phyloP scores from a whole-genome alignment of 2,113 vertebrate species.

The Erinaceus europaeus region DNA sequence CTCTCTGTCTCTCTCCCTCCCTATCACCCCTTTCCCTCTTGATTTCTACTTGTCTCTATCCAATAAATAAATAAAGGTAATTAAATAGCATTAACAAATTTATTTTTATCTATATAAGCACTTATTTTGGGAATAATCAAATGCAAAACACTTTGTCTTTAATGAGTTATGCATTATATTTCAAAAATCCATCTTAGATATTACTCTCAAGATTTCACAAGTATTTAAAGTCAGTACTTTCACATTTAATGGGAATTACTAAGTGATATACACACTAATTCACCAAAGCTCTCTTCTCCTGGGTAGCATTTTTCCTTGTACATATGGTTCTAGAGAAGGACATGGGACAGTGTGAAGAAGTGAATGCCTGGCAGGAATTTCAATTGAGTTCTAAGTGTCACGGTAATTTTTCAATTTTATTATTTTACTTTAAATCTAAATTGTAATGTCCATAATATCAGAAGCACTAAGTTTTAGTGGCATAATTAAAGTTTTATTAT shows the following conservation, averaged over 20 bases:
- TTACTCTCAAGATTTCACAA: neutral
- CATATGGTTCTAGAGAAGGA: neutral
- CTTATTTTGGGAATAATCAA: neutral
- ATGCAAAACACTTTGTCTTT: neutral
- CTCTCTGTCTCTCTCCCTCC: too few relatives aligned
- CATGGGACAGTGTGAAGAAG: neutral
- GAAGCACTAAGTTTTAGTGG: neutral
- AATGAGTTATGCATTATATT: neutral
- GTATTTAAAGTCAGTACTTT: neutral
- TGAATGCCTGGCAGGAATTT: neutral
- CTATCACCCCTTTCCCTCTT: too few relatives aligned
- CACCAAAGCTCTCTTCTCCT: neutral
- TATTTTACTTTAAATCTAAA: neutral
- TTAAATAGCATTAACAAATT: conserved; percentile 15
- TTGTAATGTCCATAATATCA: neutral
- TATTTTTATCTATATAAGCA: neutral
- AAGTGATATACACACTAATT: neutral
- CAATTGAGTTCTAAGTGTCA: neutral
- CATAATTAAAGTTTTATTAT: neutral
- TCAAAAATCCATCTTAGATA: neutral
- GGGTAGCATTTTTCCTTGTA: neutral
- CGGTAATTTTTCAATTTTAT: neutral
- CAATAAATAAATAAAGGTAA: too few relatives aligned
- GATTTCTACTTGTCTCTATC: too few relatives aligned
- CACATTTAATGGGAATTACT: neutral